Percentiles rank a stretch among this genome's conserved stretches.
These are phyloP conservation scores for Theristicus caerulescens DNA, from an alignment of 2,113 vertebrate genomes.

Conservation along the genomic window DNA sequence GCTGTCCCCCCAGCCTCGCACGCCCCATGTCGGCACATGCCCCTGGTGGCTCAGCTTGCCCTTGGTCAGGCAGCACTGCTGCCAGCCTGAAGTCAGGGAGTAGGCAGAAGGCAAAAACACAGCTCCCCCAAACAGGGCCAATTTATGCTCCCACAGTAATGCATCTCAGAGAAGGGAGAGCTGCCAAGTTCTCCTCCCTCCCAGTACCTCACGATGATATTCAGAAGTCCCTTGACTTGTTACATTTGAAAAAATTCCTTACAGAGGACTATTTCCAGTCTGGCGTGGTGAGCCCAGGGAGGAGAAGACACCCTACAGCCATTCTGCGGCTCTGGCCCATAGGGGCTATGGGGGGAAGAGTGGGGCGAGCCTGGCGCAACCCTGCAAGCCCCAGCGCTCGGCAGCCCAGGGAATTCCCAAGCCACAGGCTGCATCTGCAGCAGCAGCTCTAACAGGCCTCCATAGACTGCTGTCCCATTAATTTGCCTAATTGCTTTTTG, in stretches of 20 bases:
- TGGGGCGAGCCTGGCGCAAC: neutral
- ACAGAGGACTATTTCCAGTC: neutral
- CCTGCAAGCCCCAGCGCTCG: neutral
- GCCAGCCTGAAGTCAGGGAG: neutral
- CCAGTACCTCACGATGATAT: neutral
- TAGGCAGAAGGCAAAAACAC: neutral
- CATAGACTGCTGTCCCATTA: conserved; percentile 18
- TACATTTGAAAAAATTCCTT: neutral
- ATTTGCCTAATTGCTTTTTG: conserved; percentile 53
- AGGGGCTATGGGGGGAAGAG: neutral
- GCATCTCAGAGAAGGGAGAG: neutral
- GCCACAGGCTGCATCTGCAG: neutral
- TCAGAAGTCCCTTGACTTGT: neutral
- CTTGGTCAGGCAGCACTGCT: neutral
- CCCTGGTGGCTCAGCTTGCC: neutral
- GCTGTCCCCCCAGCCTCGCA: neutral
- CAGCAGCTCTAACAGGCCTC: neutral
- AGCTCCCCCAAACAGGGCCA: neutral
- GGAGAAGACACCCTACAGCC: neutral
- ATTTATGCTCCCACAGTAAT: neutral
- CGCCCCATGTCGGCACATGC: rapidly evolving
- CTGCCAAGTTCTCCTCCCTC: neutral
- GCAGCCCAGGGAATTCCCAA: neutral
- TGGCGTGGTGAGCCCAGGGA: neutral
- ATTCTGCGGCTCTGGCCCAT: neutral